Percentiles rank a stretch among this genome's conserved stretches.
Conservation (phyloP, 2,113 vertebrate genomes). For the Promerops cafer region DNA sequence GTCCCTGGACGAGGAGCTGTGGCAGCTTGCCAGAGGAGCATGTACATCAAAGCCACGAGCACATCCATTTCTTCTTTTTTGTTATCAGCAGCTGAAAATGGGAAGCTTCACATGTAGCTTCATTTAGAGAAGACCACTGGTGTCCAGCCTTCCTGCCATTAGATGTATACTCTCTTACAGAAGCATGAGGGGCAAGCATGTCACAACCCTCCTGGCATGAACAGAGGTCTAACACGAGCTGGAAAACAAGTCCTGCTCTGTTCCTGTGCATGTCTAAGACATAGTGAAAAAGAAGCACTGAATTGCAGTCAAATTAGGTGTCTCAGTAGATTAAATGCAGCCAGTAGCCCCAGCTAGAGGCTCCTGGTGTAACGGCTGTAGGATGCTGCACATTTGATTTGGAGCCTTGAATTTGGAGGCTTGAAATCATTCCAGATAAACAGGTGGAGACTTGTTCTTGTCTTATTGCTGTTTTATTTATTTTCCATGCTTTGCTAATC, state of each 20-base stretch:
- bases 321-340: not conserved
- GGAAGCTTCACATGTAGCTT: not conserved
- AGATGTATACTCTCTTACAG: not conserved
- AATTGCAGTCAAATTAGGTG: not conserved
- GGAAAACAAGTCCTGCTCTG: not conserved
- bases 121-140: not conserved
- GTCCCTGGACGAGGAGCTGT: not conserved
- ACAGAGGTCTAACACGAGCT: not conserved
- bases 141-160: not conserved
- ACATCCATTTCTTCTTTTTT: not conserved
- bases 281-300: not conserved
- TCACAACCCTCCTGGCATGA: rapidly evolving
- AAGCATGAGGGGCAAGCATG: not conserved
- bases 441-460: not conserved
- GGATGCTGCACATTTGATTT: not conserved
- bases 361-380: not conserved
- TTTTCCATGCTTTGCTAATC: not conserved
- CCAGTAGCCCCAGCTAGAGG: not conserved
- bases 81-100: not conserved
- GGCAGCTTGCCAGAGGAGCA: not conserved
- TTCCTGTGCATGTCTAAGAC: not conserved
- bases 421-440: not conserved
- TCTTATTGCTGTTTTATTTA: not conserved
- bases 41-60: not conserved
- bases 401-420: not conserved